These are phyloP conservation scores for Polylopha cassiicola DNA, from an alignment of 2,888 invertebrate species.

Conservation along the genomic window DNA sequence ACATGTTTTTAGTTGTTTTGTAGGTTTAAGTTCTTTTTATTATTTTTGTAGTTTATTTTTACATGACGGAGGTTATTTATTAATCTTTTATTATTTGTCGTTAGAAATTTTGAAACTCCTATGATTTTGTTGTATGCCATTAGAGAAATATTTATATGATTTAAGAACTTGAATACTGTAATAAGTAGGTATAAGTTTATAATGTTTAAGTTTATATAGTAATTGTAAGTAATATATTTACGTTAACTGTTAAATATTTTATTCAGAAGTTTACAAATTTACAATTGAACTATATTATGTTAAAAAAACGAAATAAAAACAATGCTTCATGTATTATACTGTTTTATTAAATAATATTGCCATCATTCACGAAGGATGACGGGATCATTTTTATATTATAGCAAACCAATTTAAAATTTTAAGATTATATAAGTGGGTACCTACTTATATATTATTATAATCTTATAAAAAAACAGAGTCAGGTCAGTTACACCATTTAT, in stretches of 20 bases:
- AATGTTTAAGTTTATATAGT: constrained; percentile 29
- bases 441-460: no score
- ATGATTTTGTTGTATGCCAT: constrained; percentile 52
- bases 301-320: constrained; percentile 51
- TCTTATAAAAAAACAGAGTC: no score
- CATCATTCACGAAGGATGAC: no score
- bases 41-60: constrained; percentile 21
- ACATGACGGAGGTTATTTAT: constrained; percentile 21
- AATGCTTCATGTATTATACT: constrained; percentile 45
- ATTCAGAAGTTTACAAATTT: constrained; percentile 74
- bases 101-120: constrained; percentile 32
- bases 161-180: constrained; percentile 17
- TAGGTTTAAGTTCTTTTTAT: constrained; percentile 37
- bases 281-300: constrained; percentile 71
- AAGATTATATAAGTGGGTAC: no score
- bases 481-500: no score
- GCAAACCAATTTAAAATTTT: no score
- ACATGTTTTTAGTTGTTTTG: constrained; percentile 31
- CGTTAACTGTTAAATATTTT: constrained; percentile 66
- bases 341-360: constrained; percentile 4
- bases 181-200: constrained; percentile 4
- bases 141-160: constrained; percentile 40
- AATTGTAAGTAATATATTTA: constrained; percentile 41
- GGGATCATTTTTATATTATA: no score
- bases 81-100: constrained; percentile 30